These are phyloP conservation scores for Enteromius anoplus DNA, from an alignment of 2,797 vertebrate genomes.

Conservation along the genomic window DNA sequence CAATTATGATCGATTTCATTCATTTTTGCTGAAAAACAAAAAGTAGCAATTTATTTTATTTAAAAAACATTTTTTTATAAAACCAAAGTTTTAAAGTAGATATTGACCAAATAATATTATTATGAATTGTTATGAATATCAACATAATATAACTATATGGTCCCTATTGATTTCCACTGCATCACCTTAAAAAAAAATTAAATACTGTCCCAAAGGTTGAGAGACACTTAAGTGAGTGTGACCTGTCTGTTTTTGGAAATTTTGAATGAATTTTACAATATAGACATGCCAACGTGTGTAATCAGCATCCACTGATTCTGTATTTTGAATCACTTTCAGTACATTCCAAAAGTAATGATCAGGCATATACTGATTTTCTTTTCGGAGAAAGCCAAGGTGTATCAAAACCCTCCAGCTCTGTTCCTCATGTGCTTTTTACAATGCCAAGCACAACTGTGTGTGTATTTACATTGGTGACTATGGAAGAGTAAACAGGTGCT, in stretches of 20 bases:
- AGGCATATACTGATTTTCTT: not conserved
- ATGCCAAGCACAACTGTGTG: slow-evolving; percentile 48
- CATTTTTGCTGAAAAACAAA: not conserved
- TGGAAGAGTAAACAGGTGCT: slow-evolving; percentile 68
- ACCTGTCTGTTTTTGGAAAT: not conserved
- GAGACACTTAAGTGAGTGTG: not conserved
- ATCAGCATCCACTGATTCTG: not conserved
- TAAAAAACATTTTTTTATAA: too few relatives aligned
- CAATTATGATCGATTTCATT: not conserved
- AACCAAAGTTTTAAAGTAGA: not conserved
- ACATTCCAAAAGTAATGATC: not conserved
- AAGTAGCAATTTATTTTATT: not conserved
- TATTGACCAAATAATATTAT: not conserved
- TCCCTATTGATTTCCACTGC: too few relatives aligned
- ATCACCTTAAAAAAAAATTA: not conserved
- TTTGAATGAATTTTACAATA: not conserved
- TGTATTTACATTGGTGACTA: slow-evolving; percentile 69
- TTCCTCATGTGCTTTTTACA: slow-evolving; percentile 3
- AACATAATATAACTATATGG: too few relatives aligned
- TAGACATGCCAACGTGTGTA: not conserved
- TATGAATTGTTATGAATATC: not conserved
- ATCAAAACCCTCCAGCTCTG: not conserved
- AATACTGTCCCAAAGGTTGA: not conserved
- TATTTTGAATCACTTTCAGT: not conserved
- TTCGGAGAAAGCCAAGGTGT: not conserved